A percentile compares a stretch with the other conserved stretches of the same genome.
Conservation (phyloP, 2,113 vertebrate genomes). For the Alligator mississippiensis region DNA sequence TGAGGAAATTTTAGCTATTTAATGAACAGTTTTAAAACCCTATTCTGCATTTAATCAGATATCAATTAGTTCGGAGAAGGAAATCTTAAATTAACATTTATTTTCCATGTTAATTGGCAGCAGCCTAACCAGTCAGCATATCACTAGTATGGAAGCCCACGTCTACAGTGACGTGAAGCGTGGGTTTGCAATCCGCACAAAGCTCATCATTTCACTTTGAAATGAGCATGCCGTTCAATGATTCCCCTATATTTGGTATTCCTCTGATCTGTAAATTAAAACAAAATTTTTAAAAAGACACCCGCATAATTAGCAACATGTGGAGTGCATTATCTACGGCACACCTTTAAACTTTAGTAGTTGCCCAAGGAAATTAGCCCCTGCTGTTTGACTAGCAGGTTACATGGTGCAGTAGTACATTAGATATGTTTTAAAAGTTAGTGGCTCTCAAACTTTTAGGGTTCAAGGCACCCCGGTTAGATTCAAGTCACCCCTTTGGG, state of each 20-base stretch:
- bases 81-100: slow-evolving; percentile 69
- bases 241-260: slow-evolving; percentile 8
- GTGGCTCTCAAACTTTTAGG: no score
- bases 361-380: slow-evolving; percentile 53
- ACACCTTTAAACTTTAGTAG: slow-evolving; percentile 48
- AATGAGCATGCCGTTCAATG: slow-evolving; percentile 45
- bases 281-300: slow-evolving; percentile 51
- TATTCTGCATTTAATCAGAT: slow-evolving; percentile 60
- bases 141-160: slow-evolving; percentile 9
- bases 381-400: slow-evolving; percentile 62
- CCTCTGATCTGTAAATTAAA: slow-evolving; percentile 36
- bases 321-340: slow-evolving; percentile 10
- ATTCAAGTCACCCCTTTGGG: no score
- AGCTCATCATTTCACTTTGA: background rate
- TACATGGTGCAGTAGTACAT: slow-evolving; percentile 38
- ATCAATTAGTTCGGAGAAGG: slow-evolving; percentile 59
- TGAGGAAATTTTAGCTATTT: slow-evolving; percentile 55
- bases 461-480: no score
- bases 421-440: slow-evolving; percentile 2
- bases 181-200: background rate
- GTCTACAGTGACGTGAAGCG: background rate
- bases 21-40: slow-evolving; percentile 62
- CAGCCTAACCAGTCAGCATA: slow-evolving; percentile 19
- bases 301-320: slow-evolving; percentile 34
- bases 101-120: slow-evolving; percentile 63